phyloP scores from a whole-genome alignment of 2,113 vertebrate genomes.

The Chloroceryle aenea region DNA sequence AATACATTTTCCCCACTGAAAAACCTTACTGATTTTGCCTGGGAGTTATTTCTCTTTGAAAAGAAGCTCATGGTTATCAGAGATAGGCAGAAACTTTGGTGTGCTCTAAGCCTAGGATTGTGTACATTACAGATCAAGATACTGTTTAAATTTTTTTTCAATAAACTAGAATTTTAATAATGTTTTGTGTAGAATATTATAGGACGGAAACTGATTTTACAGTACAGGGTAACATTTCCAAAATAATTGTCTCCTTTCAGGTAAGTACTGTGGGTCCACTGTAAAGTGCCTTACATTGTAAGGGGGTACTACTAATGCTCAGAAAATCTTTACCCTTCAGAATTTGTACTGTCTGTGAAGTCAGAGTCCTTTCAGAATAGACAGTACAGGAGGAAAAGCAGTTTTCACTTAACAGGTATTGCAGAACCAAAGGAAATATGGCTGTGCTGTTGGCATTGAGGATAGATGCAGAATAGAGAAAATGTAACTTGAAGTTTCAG shows the following conservation, averaged over 20 bases:
- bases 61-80: background rate
- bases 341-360: background rate
- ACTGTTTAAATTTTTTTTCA: background rate
- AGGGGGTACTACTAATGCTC: background rate
- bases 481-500: background rate
- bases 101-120: background rate
- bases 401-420: background rate
- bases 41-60: background rate
- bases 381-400: background rate
- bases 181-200: background rate
- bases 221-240: background rate
- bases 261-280: background rate
- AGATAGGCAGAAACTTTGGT: background rate
- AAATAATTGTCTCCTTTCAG: background rate
- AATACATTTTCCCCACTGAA: background rate
- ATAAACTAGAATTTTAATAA: background rate
- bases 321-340: background rate
- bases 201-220: background rate
- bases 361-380: background rate
- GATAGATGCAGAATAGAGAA: background rate
- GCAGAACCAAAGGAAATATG: background rate
- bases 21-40: background rate
- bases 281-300: background rate
- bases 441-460: background rate
- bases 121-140: background rate